Evolutionary conservation across 2,113 vertebrate genomes (phyloP).

Genomic region (Prochilodus magdalenae): DNA sequence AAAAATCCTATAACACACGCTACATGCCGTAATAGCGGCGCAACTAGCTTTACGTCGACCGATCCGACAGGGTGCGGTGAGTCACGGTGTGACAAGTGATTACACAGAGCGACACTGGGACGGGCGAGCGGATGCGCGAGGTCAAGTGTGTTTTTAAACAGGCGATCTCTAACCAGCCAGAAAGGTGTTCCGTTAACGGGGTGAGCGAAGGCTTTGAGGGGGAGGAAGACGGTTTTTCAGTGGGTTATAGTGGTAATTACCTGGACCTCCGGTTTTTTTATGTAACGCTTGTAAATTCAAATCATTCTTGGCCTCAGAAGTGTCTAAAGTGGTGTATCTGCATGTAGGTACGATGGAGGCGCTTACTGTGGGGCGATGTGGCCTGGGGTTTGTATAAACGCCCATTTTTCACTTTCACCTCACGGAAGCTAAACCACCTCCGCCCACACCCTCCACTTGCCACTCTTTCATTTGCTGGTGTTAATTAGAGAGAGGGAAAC

Average conservation of each 20-base stretch:
- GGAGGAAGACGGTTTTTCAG: background rate
- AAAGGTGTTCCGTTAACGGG: too few species aligned
- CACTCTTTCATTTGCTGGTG: conserved; percentile 66
- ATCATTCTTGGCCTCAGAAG: too few species aligned
- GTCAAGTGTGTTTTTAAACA: conserved; percentile 2
- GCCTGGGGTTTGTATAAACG: conserved; percentile 30
- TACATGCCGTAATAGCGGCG: background rate
- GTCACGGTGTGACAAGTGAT: conserved; percentile 42
- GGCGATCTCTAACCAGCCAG: too few species aligned
- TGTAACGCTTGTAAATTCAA: background rate
- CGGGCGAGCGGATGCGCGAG: background rate
- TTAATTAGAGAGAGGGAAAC: conserved; percentile 58
- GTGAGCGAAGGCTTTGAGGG: background rate
- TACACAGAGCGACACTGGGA: background rate
- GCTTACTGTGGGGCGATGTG: background rate
- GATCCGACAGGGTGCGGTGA: conserved; percentile 36
- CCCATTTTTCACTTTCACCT: conserved; percentile 61
- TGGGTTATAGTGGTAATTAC: too few species aligned
- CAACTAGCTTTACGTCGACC: conserved; percentile 34
- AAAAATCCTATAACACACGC: conserved; percentile 38
- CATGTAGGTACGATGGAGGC: background rate
- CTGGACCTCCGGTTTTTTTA: background rate
- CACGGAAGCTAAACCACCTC: background rate
- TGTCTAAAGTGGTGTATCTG: background rate
- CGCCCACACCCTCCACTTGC: conserved; percentile 27